These are phyloP conservation scores for Nematopogon swammerdamellus DNA, from an alignment of 2,888 invertebrate genomes.

Conservation along the genomic window DNA sequence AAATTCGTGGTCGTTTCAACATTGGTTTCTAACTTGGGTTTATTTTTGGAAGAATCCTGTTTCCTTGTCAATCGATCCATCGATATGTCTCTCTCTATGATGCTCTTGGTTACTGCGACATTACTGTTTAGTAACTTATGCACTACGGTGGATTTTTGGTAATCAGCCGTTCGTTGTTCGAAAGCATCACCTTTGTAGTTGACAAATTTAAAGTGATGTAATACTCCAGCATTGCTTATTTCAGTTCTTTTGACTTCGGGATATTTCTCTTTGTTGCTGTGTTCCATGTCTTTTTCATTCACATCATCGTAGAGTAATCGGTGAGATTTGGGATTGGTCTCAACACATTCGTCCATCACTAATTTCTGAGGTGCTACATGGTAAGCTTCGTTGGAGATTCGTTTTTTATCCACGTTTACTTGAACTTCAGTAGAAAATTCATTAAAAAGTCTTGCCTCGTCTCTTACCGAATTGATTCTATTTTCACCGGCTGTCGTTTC, in stretches of 20 bases:
- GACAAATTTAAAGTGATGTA: background rate
- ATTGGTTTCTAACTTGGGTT: slow-evolving; percentile 16
- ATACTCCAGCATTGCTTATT: background rate
- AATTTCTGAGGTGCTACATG: background rate
- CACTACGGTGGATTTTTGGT: background rate
- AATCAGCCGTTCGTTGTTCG: background rate
- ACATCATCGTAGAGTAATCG: background rate
- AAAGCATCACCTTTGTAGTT: background rate
- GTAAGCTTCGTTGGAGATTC: background rate
- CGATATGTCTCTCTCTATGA: background rate
- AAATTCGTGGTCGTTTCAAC: slow-evolving; percentile 14
- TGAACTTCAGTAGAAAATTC: background rate
- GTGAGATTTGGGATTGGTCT: background rate
- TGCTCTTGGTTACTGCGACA: background rate
- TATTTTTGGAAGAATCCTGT: slow-evolving; percentile 19
- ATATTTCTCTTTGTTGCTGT: too few relatives aligned
- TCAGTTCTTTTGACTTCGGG: background rate
- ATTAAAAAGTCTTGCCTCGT: slow-evolving; percentile 18
- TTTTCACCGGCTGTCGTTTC: slow-evolving; percentile 24
- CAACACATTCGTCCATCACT: background rate
- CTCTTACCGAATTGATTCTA: slow-evolving; percentile 20
- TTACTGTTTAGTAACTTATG: background rate
- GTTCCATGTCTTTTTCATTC: too few relatives aligned
- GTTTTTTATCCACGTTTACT: background rate
- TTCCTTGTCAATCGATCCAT: slow-evolving; percentile 17